A percentile compares a stretch with the other conserved stretches of the same genome.
These are phyloP conservation scores for Dallia pectoralis DNA, from an alignment of 2,797 vertebrate genomes.

Conservation along the genomic window DNA sequence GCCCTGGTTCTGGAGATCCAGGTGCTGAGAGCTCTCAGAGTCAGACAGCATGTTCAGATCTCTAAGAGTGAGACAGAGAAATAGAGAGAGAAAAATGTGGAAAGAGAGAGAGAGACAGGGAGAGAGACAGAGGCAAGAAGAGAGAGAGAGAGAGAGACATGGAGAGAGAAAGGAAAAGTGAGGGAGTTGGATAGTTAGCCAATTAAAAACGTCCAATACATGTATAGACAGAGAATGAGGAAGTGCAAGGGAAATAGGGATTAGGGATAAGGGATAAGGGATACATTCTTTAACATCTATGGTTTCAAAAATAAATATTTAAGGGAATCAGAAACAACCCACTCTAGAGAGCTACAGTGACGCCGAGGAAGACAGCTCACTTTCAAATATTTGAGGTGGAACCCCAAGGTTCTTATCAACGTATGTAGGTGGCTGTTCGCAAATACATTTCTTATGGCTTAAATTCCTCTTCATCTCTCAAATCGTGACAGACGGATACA, in stretches of 20 bases:
- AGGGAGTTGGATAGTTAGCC: too few species aligned
- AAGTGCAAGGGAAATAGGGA: not conserved
- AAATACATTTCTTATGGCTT: not conserved
- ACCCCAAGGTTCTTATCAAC: slow-evolving; percentile 4
- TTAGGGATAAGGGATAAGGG: too few species aligned
- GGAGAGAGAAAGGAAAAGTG: slow-evolving; percentile 3
- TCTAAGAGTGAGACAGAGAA: slow-evolving; percentile 65
- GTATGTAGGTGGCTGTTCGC: not conserved
- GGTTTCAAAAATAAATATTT: not conserved
- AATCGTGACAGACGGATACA: not conserved
- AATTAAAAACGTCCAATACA: too few species aligned
- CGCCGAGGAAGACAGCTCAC: not conserved
- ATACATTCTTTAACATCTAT: slow-evolving; percentile 20
- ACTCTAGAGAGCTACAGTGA: not conserved
- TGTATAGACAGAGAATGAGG: not conserved
- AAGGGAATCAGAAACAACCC: slow-evolving; percentile 8
- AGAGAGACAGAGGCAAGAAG: slow-evolving; percentile 2
- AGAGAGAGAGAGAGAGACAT: not conserved
- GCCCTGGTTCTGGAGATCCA: slow-evolving; percentile 87
- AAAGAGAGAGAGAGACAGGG: slow-evolving; percentile 30
- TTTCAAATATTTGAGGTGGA: slow-evolving; percentile 18
- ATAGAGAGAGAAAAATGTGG: not conserved
- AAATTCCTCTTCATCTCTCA: not conserved
- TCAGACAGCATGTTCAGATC: slow-evolving; percentile 95
- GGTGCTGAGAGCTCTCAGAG: slow-evolving; percentile 82